These are phyloP conservation scores for Dendroctonus valens DNA, from an alignment of 1,140 invertebrate genomes.

Conservation along the genomic window DNA sequence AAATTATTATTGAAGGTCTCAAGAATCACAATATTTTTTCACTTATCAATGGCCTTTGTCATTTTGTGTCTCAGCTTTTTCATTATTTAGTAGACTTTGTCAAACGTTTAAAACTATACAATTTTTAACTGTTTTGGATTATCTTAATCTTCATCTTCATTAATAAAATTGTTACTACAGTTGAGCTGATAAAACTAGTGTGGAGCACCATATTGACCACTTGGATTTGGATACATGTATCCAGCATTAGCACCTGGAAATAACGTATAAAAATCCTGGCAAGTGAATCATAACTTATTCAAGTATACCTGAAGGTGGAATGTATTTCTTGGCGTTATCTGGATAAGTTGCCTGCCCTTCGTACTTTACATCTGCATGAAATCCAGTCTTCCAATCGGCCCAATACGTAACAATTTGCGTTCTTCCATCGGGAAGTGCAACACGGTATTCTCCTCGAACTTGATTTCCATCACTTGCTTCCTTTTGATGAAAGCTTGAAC, in stretches of 20 bases:
- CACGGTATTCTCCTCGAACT: slow-evolving; percentile 70
- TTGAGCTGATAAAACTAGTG: neutral
- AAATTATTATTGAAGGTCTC: no score
- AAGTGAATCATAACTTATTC: neutral
- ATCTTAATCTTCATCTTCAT: no score
- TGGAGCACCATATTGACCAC: slow-evolving; percentile 40
- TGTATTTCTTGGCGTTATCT: neutral
- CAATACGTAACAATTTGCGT: slow-evolving; percentile 74
- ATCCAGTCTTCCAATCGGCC: slow-evolving; percentile 75
- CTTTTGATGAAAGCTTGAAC: slow-evolving; percentile 69
- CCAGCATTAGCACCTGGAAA: slow-evolving; percentile 10
- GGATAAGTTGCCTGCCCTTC: slow-evolving; percentile 69
- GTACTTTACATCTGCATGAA: slow-evolving; percentile 77
- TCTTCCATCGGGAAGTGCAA: slow-evolving; percentile 71
- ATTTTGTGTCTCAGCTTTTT: no score
- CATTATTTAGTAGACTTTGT: no score
- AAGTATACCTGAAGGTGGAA: neutral
- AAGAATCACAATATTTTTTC: no score
- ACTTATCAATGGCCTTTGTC: no score
- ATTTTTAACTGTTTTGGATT: no score
- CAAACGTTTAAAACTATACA: no score
- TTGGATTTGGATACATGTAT: slow-evolving; percentile 30
- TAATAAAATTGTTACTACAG: no score
- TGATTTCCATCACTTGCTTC: slow-evolving; percentile 73
- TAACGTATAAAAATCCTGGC: neutral